Evolutionary conservation across 2,797 vertebrate genomes (phyloP).

Genomic region (Intellagama lesueurii): DNA sequence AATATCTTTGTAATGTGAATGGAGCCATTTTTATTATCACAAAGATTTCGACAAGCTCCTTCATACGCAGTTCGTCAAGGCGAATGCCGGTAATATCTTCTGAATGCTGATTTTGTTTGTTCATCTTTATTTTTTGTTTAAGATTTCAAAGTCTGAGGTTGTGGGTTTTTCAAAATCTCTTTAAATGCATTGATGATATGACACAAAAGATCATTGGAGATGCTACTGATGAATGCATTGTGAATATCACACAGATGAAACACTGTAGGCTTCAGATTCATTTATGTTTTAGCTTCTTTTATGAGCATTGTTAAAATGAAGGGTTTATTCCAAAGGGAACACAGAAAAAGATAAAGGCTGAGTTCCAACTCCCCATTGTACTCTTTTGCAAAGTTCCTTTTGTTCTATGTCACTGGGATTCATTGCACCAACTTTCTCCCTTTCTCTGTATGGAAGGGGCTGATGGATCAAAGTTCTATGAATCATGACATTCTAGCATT

Average conservation of each 20-base stretch:
- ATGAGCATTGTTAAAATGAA: conserved; percentile 46
- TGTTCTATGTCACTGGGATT: neutral
- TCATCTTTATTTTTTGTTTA: conserved; percentile 49
- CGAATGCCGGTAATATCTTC: conserved; percentile 63
- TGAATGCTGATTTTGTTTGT: conserved; percentile 69
- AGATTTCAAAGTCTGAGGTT: conserved; percentile 53
- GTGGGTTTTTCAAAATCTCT: conserved; percentile 57
- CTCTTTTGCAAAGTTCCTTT: conserved; percentile 41
- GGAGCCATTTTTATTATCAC: conserved; percentile 72
- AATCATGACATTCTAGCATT: neutral
- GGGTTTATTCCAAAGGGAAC: conserved; percentile 48
- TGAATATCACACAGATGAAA: conserved; percentile 28
- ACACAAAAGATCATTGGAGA: conserved; percentile 60
- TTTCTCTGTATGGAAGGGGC: neutral
- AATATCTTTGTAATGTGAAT: conserved; percentile 68
- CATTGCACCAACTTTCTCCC: neutral
- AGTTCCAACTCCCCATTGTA: conserved; percentile 14
- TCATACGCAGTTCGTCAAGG: conserved; percentile 70
- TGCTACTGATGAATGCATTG: conserved; percentile 46
- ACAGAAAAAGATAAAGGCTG: neutral
- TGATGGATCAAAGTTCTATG: neutral
- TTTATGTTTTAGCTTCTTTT: conserved; percentile 57
- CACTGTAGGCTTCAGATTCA: conserved; percentile 35
- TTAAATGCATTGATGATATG: conserved; percentile 59
- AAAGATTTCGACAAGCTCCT: conserved; percentile 68